A percentile compares a stretch with the other conserved stretches of the same genome.
Conservation (phyloP, 2,113 vertebrate genomes). For the Daboia siamensis region DNA sequence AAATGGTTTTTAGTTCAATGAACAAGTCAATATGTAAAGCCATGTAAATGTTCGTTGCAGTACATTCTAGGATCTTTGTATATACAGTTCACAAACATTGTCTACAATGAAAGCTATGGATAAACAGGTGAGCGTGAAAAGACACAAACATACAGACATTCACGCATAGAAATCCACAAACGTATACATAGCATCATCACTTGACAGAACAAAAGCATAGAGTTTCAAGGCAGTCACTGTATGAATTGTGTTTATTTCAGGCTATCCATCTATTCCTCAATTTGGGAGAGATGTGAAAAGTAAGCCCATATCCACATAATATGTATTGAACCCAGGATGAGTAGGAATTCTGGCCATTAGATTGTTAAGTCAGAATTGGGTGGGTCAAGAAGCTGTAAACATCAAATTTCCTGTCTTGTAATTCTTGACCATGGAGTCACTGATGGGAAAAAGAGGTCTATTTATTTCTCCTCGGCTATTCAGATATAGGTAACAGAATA, state of each 20-base stretch:
- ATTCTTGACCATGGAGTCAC: neutral
- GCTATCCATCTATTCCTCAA: neutral
- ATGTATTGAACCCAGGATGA: neutral
- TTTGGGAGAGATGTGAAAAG: neutral
- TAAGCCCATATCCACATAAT: neutral
- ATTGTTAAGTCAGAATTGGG: neutral
- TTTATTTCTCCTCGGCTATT: neutral
- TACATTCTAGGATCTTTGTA: no score
- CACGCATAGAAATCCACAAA: neutral
- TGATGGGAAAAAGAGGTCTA: neutral
- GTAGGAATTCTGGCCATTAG: neutral
- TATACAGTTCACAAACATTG: constrained; percentile 17
- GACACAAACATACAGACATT: neutral
- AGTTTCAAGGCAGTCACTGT: neutral
- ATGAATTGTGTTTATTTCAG: neutral
- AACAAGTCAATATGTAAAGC: constrained; percentile 14
- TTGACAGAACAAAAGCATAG: neutral
- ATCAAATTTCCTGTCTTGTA: neutral
- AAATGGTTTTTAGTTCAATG: constrained; percentile 6
- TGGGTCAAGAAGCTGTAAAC: neutral
- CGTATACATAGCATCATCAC: neutral
- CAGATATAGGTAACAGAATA: neutral
- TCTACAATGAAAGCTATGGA: constrained; percentile 36
- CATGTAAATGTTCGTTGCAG: neutral
- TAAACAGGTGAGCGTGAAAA: neutral